Evolutionary conservation across 2,113 vertebrate species (phyloP).

Genomic region (Perognathus longimembris): DNA sequence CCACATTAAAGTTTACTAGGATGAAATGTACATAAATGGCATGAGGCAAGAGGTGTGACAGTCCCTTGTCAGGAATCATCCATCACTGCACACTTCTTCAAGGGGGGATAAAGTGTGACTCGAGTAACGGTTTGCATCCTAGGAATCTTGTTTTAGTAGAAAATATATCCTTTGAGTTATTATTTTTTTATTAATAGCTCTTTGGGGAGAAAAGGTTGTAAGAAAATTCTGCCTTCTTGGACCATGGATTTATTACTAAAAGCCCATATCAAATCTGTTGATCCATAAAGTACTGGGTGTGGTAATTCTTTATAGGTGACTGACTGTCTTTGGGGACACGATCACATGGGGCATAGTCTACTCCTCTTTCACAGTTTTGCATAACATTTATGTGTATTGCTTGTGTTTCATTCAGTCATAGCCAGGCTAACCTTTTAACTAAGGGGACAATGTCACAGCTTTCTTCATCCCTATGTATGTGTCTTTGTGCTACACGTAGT

Average conservation of each 20-base stretch:
- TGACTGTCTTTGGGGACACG: constrained; percentile 28
- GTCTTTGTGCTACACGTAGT: not conserved
- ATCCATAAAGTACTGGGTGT: constrained; percentile 65
- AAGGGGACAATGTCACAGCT: not conserved
- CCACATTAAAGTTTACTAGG: constrained; percentile 77
- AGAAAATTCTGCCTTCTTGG: constrained; percentile 70
- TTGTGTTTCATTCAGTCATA: too few relatives aligned
- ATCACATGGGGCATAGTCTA: rapidly evolving
- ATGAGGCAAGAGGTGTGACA: constrained; percentile 63
- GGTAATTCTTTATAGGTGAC: constrained; percentile 57
- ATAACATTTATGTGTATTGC: not conserved
- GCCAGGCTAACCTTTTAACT: not conserved
- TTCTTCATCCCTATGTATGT: not conserved
- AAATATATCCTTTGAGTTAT: constrained; percentile 62
- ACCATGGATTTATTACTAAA: constrained; percentile 73
- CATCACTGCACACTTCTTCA: constrained; percentile 70
- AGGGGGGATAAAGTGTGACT: constrained; percentile 75
- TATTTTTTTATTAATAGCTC: constrained; percentile 75
- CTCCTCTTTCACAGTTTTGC: not conserved
- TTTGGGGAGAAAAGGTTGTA: constrained; percentile 62
- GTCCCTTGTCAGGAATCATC: constrained; percentile 58
- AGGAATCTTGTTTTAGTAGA: constrained; percentile 78
- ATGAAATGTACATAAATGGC: constrained; percentile 69
- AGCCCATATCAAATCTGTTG: constrained; percentile 74
- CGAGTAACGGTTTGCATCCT: constrained; percentile 68